phyloP scores from a whole-genome alignment of 1,140 invertebrate genomes.

The Bombus huntii region DNA sequence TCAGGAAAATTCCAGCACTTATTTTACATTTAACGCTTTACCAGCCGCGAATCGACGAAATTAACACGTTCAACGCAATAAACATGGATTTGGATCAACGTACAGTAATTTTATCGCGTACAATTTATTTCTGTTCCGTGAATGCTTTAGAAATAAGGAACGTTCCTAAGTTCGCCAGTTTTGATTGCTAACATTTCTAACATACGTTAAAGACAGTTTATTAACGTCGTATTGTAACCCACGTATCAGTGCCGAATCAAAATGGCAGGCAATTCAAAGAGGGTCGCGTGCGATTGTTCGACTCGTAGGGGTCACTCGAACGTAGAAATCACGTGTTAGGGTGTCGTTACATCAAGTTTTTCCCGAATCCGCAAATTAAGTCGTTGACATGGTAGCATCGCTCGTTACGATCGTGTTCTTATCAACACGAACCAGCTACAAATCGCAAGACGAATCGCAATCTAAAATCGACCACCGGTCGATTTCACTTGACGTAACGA shows the following conservation, averaged over 20 bases:
- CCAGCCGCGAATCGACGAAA: no score
- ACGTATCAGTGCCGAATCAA: not conserved
- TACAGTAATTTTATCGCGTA: no score
- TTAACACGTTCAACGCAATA: no score
- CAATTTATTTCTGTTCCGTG: no score
- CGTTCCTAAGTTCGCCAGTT: no score
- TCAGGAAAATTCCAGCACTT: not conserved
- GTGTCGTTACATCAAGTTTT: conserved; percentile 19
- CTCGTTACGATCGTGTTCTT: not conserved
- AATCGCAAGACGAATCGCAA: not conserved
- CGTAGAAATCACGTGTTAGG: conserved; percentile 27
- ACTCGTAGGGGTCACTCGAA: not conserved
- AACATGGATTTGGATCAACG: no score
- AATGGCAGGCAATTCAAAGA: not conserved
- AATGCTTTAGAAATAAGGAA: no score
- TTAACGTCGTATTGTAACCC: no score
- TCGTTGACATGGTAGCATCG: not conserved
- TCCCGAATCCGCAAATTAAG: conserved; percentile 24
- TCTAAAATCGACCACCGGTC: not conserved
- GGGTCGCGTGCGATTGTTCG: conserved; percentile 27
- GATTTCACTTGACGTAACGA: no score
- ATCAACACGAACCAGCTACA: not conserved
- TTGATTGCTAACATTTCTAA: no score
- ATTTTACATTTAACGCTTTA: not conserved
- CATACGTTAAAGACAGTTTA: no score